Conservation (phyloP, 2,888 invertebrate species). For the Mythimna vitellina region DNA sequence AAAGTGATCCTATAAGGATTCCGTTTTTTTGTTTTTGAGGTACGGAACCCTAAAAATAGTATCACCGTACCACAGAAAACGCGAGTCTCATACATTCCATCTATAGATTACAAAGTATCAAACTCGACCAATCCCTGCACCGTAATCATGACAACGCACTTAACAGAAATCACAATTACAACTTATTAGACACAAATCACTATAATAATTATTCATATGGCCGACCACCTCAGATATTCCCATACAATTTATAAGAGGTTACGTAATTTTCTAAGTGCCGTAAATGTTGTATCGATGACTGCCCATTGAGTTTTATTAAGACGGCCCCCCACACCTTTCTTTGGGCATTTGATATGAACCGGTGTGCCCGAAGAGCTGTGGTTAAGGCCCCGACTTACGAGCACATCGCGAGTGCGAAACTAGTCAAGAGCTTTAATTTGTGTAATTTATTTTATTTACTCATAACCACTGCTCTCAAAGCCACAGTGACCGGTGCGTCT, state of each 20-base stretch:
- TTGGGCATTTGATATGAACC: not conserved
- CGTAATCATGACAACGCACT: conserved; percentile 48
- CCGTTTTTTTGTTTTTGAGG: too few relatives aligned
- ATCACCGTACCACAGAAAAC: not conserved
- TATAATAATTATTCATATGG: conserved; percentile 43
- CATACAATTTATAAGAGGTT: conserved; percentile 33
- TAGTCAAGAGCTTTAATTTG: too few relatives aligned
- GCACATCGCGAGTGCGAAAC: too few relatives aligned
- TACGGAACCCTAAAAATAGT: conserved; percentile 8
- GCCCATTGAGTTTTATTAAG: conserved; percentile 5
- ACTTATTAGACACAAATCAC: conserved; percentile 45
- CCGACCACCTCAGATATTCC: conserved; percentile 37
- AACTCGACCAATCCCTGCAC: conserved; percentile 18
- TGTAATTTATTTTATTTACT: too few relatives aligned
- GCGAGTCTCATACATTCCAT: conserved; percentile 10
- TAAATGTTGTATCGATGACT: conserved; percentile 52
- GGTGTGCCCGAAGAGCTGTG: too few relatives aligned
- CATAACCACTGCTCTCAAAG: too few relatives aligned
- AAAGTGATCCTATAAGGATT: too few relatives aligned
- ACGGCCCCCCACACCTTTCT: not conserved
- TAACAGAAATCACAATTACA: conserved; percentile 52
- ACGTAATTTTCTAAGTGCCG: conserved; percentile 45
- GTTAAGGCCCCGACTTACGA: too few relatives aligned
- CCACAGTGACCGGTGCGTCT: too few relatives aligned
- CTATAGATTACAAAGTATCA: conserved; percentile 24